Base-by-base conservation (phyloP, 2,113 vertebrate species). In the Galemys pyrenaicus region DNA sequence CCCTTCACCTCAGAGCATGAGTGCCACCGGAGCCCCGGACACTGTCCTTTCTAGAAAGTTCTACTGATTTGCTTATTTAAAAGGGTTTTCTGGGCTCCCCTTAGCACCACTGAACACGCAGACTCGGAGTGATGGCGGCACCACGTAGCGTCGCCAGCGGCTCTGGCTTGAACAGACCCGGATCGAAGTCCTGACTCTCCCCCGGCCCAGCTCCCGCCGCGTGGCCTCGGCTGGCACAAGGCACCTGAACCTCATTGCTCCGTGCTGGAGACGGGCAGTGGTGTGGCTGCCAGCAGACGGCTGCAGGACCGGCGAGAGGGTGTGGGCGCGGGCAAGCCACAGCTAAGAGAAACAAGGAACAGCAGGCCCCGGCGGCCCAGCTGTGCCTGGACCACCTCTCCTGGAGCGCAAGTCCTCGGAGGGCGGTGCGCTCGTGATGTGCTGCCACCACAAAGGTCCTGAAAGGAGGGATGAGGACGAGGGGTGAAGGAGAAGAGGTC, bases 31-130 rank as follows among this genome's bases (percentile, higher is more conserved):
- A 58, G 60, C 9, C 13, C 32, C 62, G 60, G 26, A 20, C 1
- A 62, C 60, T 68, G 20, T 37, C 60, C 32, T 68, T 89, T 83
- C 80, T 26, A 65, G 80, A 71, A 87, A 87, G 64, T 62, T 70
- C 91, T 56, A n/a, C 26, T 60, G 26, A 75, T 74, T 73, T 86
- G 5, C 62, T 68, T 81, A 30, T 71, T 46, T 13, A 56, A 83
- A 46, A 67, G 32, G 80, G 77, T 65, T 28, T 3, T 10, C 74
- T 49, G n/a, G 28, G 51, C 83, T 28, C 41, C 51, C 77, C 35
- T 54, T 17, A 12, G 4, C 26, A 9, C 46, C 26, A 9, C 74
- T 1, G 65, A 81, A 58, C 17, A 24, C 12, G 65, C 49, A 75
- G 75, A 79, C 19, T 12, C 16, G 24, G 9, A 41, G 35, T 5